Percentiles rank a stretch among this genome's conserved stretches.
phyloP scores from a whole-genome alignment of 2,113 vertebrate genomes.

The Natator depressus region DNA sequence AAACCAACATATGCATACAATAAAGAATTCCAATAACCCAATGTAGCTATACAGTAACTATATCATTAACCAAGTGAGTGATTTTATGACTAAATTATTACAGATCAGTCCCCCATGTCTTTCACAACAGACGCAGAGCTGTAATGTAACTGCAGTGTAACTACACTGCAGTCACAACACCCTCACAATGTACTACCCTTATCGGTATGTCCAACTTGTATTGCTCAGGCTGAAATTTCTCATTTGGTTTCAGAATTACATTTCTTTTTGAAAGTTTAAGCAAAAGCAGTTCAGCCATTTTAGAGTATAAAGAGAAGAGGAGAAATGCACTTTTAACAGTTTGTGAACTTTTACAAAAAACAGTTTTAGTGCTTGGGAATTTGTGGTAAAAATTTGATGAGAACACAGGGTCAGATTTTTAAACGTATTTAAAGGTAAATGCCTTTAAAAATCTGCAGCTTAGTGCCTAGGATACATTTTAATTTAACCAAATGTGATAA shows the following conservation, averaged over 20 bases:
- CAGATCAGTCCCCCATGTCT: background rate
- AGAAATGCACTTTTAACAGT: background rate
- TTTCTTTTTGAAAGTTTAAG: background rate
- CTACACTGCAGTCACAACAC: background rate
- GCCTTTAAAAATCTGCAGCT: too few relatives aligned
- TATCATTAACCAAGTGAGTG: background rate
- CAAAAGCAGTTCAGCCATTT: background rate
- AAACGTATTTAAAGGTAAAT: too few relatives aligned
- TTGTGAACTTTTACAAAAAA: background rate
- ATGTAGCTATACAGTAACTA: background rate
- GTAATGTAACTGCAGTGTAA: background rate
- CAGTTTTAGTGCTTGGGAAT: background rate
- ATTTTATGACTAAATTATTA: background rate
- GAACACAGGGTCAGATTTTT: background rate
- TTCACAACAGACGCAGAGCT: background rate
- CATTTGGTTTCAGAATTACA: background rate
- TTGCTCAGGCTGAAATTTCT: background rate
- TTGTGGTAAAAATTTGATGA: background rate
- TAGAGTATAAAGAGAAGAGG: background rate
- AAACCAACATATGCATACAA: background rate
- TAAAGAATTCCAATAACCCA: rapidly evolving
- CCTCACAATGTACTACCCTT: background rate
- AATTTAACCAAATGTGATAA: background rate
- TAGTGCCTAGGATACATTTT: background rate
- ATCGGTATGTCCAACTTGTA: background rate